A percentile compares a stretch with the other conserved stretches of the same genome.
These are phyloP conservation scores for Cettia cetti DNA, from an alignment of 2,113 vertebrate species.

Conservation along the genomic window DNA sequence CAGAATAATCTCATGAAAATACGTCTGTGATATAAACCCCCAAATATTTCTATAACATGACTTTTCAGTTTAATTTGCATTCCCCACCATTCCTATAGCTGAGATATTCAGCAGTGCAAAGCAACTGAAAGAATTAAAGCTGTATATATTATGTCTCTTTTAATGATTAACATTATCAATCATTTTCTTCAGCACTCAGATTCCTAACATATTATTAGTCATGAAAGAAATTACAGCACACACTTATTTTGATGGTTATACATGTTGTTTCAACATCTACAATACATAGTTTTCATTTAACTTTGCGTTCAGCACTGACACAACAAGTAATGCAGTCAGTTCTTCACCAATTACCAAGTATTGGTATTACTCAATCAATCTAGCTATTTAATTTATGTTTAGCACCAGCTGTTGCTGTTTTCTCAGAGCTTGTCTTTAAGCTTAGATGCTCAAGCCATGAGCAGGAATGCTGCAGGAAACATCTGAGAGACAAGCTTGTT, in stretches of 20 bases:
- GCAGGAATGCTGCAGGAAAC: background rate
- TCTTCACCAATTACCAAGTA: background rate
- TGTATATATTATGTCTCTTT: background rate
- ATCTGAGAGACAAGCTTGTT: background rate
- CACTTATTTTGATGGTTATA: background rate
- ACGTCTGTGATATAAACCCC: background rate
- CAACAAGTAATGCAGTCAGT: background rate
- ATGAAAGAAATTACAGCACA: background rate
- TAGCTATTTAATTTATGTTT: constrained; percentile 11
- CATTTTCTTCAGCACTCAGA: background rate
- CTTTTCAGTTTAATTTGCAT: background rate
- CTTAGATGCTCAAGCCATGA: background rate
- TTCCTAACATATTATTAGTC: background rate
- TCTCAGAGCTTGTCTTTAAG: background rate
- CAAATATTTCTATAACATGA: background rate
- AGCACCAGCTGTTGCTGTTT: constrained; percentile 41
- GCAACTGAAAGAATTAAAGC: background rate
- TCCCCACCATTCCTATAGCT: background rate
- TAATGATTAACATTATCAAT: background rate
- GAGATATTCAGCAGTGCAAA: background rate
- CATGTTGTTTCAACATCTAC: background rate
- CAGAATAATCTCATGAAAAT: background rate
- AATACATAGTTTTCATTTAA: background rate
- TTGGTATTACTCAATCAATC: background rate
- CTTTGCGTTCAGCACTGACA: background rate